These are phyloP conservation scores for Antigone vipio DNA, from an alignment of 2,113 vertebrate genomes.

Conservation along the genomic window DNA sequence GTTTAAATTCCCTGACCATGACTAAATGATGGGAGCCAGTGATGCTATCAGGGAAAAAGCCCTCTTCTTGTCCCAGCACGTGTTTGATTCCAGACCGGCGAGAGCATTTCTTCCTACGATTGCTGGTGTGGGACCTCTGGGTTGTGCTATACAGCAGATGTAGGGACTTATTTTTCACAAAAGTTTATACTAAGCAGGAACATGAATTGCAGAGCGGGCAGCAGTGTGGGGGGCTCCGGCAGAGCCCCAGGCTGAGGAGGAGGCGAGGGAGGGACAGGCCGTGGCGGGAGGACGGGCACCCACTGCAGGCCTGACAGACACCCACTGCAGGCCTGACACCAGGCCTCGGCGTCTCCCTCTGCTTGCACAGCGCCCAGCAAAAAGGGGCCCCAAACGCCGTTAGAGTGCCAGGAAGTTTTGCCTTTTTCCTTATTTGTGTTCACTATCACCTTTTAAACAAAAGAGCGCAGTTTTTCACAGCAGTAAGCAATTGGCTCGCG, in stretches of 20 bases:
- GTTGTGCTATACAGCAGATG: not conserved
- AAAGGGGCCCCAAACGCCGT: fast-evolving
- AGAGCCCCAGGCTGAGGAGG: not conserved
- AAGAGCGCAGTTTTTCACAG: not conserved
- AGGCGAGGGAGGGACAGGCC: not conserved
- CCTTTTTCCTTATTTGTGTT: not conserved
- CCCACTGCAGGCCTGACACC: not conserved
- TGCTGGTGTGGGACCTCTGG: not conserved
- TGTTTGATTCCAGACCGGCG: not conserved
- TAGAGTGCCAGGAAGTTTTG: not conserved
- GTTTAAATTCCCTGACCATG: conserved; percentile 52
- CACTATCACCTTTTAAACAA: not conserved
- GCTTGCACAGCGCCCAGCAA: not conserved
- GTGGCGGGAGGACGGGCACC: not conserved
- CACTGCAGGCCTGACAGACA: not conserved
- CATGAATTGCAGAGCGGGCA: not conserved
- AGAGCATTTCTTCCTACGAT: not conserved
- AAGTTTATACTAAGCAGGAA: not conserved
- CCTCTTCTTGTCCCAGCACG: fast-evolving
- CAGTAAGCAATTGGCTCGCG: not conserved
- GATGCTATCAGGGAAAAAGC: not conserved
- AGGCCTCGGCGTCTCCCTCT: not conserved
- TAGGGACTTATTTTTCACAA: not conserved
- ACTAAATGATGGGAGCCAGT: not conserved
- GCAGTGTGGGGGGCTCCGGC: not conserved